Base-by-base conservation (phyloP, 2,797 vertebrate genomes). In the Gobionotothen gibberifrons region DNA sequence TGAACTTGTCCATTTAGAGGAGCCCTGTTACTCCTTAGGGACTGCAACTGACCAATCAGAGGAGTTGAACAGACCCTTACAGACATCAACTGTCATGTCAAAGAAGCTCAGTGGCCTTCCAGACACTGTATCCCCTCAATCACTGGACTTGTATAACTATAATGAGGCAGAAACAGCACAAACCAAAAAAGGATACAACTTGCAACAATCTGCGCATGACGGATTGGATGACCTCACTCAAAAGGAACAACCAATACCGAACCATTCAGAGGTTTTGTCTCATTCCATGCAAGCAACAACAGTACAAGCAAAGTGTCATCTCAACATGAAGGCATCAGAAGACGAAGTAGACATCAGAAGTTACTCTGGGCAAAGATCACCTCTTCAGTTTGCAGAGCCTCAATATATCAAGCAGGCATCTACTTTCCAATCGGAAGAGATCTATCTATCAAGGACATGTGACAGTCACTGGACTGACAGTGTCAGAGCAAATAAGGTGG, bases 401-500 rank as follows among this genome's bases (percentile, higher is more conserved):
- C 49, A 60, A 57, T 59, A 73, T 61, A 65, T 67, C 52, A 85
- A 90, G 85, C 69, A 81, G 67, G 57, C 59, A 51, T 62, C 82
- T 39, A 53, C 62, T 64, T 71, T 79, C 69, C 81, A 89, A 42
- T 91, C 91, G 78, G 89, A 93, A 51, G 90, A 88, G n/a, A 74
- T 87, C 61, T 89, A 87, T 91, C 85, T 87, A 63, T 90, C 90
- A 73, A 86, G 84, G 77, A 87, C 67, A 72, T 87, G 79, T 86
- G 89, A 90, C 57, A 89, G 82, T 88, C 85, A 88, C 69, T 91
- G 87, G 91, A 89, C 84, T 83, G 93, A 92, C 78, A 89, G 89
- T 88, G 90, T 90, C 87, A 90, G 92, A 90, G 85, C 90, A 89
- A 90, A 92, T 94, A 95, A 94, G 92, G 94, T 96, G 93, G 93